Percentiles rank a stretch among this genome's conserved stretches.
Conservation (phyloP, 2,888 invertebrate genomes). For the Dryadula phaetusa region DNA sequence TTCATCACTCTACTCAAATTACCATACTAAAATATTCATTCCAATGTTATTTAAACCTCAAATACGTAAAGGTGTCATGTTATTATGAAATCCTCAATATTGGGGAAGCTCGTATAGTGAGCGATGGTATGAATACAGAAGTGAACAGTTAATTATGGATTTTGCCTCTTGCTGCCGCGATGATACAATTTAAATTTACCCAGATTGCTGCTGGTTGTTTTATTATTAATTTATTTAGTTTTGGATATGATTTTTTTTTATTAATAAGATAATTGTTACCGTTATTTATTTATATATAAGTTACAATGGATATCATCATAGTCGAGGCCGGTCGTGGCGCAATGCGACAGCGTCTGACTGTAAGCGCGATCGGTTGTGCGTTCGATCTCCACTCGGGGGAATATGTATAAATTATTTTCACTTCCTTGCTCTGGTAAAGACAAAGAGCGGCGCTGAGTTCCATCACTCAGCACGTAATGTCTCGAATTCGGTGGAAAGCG, state of each 20-base stretch:
- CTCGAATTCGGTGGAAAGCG: too few relatives aligned
- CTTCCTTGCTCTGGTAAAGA: too few relatives aligned
- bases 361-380: too few relatives aligned
- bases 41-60: background rate
- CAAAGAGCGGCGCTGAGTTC: too few relatives aligned
- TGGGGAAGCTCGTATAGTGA: constrained; percentile 26
- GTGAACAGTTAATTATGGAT: constrained; percentile 32
- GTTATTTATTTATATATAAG: too few relatives aligned
- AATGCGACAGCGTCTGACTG: too few relatives aligned
- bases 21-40: background rate
- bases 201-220: constrained; percentile 25
- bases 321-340: too few relatives aligned
- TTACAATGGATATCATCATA: too few relatives aligned
- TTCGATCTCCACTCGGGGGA: too few relatives aligned
- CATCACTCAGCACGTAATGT: too few relatives aligned
- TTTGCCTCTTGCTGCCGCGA: constrained; percentile 18
- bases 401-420: too few relatives aligned
- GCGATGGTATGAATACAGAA: constrained; percentile 33
- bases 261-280: too few relatives aligned
- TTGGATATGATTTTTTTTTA: background rate
- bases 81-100: constrained; percentile 27
- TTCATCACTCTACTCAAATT: background rate
- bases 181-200: constrained; percentile 37
- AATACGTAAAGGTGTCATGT: background rate
- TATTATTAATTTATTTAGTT: constrained; percentile 23